Conservation (phyloP, 2,888 invertebrate species). For the Allolobophora icterica region DNA sequence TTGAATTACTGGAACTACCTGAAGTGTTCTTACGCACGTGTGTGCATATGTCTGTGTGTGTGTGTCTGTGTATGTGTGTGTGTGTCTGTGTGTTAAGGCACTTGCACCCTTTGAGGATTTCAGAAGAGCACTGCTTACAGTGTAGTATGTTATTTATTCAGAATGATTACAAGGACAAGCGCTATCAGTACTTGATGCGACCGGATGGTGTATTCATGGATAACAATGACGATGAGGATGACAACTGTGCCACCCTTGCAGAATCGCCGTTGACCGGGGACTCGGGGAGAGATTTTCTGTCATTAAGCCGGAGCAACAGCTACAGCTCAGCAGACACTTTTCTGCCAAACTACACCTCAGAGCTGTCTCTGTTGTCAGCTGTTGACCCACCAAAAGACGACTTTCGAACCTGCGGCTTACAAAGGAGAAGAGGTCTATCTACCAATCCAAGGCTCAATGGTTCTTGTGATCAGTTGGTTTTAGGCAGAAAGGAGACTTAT, state of each 20-base stretch:
- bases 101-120: not conserved
- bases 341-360: constrained; percentile 27
- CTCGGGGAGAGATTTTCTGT: not conserved
- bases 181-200: constrained; percentile 33
- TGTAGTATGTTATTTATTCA: not conserved
- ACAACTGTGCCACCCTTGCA: not conserved
- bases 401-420: not conserved
- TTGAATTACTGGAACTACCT: no score
- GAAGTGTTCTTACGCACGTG: not conserved
- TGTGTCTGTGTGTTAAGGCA: not conserved
- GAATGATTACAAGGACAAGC: constrained; percentile 37
- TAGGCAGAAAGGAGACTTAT: not conserved
- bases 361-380: not conserved
- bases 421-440: not conserved
- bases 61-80: no score
- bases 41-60: not conserved
- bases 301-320: constrained; percentile 35
- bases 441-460: constrained; percentile 18
- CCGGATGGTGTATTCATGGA: constrained; percentile 38
- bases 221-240: constrained; percentile 27
- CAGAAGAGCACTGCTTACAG: not conserved
- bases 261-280: not conserved
- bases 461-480: constrained; percentile 20
- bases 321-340: constrained; percentile 37
- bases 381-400: not conserved